Base-by-base conservation (phyloP, 1,140 invertebrate species). In the Neodiprion pinetum region DNA sequence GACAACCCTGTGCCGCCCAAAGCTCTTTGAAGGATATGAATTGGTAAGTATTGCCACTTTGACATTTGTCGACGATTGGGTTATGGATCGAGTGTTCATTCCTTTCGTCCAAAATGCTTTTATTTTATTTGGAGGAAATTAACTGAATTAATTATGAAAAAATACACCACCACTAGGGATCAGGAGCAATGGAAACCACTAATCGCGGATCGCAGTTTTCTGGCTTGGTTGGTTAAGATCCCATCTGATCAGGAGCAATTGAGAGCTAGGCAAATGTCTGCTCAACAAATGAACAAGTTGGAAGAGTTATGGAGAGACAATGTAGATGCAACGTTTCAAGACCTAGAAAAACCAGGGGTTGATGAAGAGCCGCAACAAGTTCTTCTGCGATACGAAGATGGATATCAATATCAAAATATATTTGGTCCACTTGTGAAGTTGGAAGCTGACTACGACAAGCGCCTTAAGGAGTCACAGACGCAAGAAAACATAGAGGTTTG, bases 251-350 rank as follows among this genome's bases (percentile, higher is more conserved):
- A 98, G 83, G 98, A 99, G 81, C 98, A 99, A 89, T 89, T 98
- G 74, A 90, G 98, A 74, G 96, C 97, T 5, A 91, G 98, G 8
- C 98, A 99, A 88, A 97, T 99, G 47, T 96, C 96, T 7, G 96
- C 98, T 0, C 95, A 97, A 76, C 98, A 99, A 88, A 99, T 99
- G 66, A 97, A 97, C 76, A 98, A 98, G 83, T 90, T 99, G 8
- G 99, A 99, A 90, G 99, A 99, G 84, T 86, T 99, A 5, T 99
- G 99, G 99, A 98, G 99, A 81, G 97, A 99, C 70, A 99, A 99
- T 86, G 95, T 97, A 3, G 96, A 99, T 82, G 98, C 98, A 0
- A 98, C 96, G 14, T 96, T 99, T 82, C 96, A 99, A 89, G 98
- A 99, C 88, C 88, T 99, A 70, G 98, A 99, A 85, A 98, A 98